Base-by-base conservation (phyloP, 2,113 vertebrate species). In the Hymenochirus boettgeri region DNA sequence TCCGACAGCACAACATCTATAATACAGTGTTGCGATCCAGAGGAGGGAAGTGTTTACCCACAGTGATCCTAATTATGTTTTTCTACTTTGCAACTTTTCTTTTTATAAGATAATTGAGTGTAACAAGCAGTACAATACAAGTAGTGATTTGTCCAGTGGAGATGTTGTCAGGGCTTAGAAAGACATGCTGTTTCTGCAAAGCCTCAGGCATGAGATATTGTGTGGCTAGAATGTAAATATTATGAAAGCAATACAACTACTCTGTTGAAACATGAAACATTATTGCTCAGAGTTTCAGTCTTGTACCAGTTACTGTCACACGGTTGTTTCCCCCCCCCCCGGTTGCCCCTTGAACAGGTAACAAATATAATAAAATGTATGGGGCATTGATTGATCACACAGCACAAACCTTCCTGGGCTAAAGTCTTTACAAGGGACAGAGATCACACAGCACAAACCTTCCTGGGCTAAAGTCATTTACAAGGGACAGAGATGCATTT, bases 61-160 rank as follows among this genome's bases (percentile, higher is more conserved):
- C 21, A 23, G 39, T 57, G 62, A 65, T 57, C 48, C 21, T 47
- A 58, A 66, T 66, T 66, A 66, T 58, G 55, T 57, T 58, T 58
- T 42, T 51, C 39, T 8, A 18, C n/a, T 39, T 52, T 26, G 46
- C 27, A 58, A 66, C 29, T 51, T 58, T 65, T 37, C 35, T 55
- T 58, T 58, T 58, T 33, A 57, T 45, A 58, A 51, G 64, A 58
- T 66, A 66, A 66, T 66, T 58, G 64, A 39, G 33, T 15, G 39
- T 58, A 66, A 58, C 58, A 51, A 39, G 64, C 47, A 27, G 55
- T 31, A 66, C 64, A 58, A 58, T 58, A 27, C 24, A 66, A 58
- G 29, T 17, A 58, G 55, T 66, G 55, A 58, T 66, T 66, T 66
- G 64, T 58, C 64, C 55, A 58, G 54, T 66, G 55, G 64, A n/a